Conservation (phyloP, 2,888 invertebrate genomes). For the Orthosia incerta region DNA sequence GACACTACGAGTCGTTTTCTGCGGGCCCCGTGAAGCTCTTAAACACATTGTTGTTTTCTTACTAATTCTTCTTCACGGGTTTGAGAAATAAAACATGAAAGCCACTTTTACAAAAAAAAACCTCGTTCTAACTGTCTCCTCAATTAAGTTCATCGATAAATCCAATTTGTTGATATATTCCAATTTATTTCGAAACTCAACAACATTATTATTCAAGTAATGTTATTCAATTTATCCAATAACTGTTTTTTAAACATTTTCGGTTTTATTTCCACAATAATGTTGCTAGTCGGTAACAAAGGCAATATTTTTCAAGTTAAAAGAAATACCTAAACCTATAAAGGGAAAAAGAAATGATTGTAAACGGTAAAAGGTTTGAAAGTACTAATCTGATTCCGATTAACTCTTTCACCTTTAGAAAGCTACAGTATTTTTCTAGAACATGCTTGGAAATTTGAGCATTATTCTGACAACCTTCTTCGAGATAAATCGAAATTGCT, state of each 20-base stretch:
- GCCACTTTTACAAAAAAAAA: neutral
- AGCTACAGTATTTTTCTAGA: too few relatives aligned
- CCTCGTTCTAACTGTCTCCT: neutral
- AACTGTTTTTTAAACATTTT: slow-evolving; percentile 9
- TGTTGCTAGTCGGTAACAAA: neutral
- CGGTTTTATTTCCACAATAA: neutral
- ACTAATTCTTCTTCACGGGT: too few relatives aligned
- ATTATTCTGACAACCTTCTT: too few relatives aligned
- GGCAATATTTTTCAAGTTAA: neutral
- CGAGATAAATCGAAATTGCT: too few relatives aligned
- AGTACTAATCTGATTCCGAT: too few relatives aligned
- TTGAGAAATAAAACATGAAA: neutral
- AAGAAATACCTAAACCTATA: neutral
- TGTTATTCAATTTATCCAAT: slow-evolving; percentile 25
- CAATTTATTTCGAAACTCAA: slow-evolving; percentile 19
- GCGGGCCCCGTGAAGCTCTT: too few relatives aligned
- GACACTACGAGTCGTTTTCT: too few relatives aligned
- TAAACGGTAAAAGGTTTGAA: too few relatives aligned
- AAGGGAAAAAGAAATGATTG: too few relatives aligned
- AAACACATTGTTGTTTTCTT: too few relatives aligned
- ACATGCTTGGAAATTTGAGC: too few relatives aligned
- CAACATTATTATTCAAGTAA: slow-evolving; percentile 12
- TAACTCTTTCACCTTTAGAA: too few relatives aligned
- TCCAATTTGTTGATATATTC: slow-evolving; percentile 6
- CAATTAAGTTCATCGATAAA: slow-evolving; percentile 17